Evolutionary conservation across 1,140 invertebrate genomes (phyloP), one percentile per base, ranked within the genome.

Genomic region (Monomorium pharaonis): DNA sequence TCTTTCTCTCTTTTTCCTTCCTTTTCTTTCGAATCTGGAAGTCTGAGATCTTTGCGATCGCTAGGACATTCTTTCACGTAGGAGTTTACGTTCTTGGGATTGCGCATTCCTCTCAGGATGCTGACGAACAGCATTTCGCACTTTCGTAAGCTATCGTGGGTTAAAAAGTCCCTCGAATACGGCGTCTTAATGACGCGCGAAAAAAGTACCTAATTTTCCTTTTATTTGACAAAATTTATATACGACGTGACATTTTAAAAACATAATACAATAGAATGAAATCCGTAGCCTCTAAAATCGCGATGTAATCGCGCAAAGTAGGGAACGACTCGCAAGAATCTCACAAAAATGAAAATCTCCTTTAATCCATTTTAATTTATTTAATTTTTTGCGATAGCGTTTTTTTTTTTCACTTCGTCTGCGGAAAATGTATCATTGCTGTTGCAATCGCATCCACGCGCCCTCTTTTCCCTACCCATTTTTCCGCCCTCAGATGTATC

Each of bases 61-160:
- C 65, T 63, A n/a, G 24, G 37, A 83, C 78, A 83, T 74, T 83
- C 78, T 83, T 83, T 83, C 67, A 14, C 78, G 67, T 65, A 58
- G 9, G 47, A 83, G 67, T 83, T 80, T 74, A 83, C 67, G 37
- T 74, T 83, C 78, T 74, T 74, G 37, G 74, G 78, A 83, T 83
- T 83, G 78, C n/a, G 67, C 51, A 83, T 74, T 74, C 51, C 78
- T 30, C 44, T 74, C 44, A 60, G 9, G 42, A 58, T 24, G 67
- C 42, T 44, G 49, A 18, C 37, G 65, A 81, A 81, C 78, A 81
- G 65, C 67, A 21, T 42, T 83, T 83, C 18, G 67, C 67, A 83
- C 51, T 83, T 27, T 62, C 67, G 37, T 42, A 27, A 44, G 24
- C n/a, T 58, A 27, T 72, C 65, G 54, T 27, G 37, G 10, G 54